These are phyloP conservation scores for Eubasilissa splendida DNA, from an alignment of 2,888 invertebrate species.

Conservation along the genomic window DNA sequence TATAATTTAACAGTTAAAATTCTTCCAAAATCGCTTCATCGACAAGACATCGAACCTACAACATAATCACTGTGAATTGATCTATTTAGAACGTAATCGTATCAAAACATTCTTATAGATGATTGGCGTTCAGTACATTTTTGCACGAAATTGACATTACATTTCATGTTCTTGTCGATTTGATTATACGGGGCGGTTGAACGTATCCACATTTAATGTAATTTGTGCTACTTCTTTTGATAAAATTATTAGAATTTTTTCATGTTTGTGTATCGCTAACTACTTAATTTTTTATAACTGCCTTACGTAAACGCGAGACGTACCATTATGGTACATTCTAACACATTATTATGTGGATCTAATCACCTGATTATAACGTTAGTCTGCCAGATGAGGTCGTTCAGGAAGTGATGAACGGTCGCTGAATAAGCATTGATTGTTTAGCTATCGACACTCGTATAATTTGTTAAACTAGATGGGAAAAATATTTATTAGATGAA, in stretches of 20 bases:
- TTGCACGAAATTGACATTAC: constrained; percentile 20
- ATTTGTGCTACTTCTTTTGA: not conserved
- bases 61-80: not conserved
- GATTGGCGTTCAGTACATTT: not conserved
- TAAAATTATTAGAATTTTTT: not conserved
- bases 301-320: not conserved
- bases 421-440: no score
- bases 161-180: not conserved
- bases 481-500: no score
- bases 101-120: not conserved
- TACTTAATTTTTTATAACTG: not conserved
- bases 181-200: not conserved
- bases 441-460: no score
- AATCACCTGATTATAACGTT: no score
- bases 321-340: no score
- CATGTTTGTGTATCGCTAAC: not conserved
- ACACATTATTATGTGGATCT: no score
- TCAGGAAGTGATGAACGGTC: no score
- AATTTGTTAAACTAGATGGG: no score
- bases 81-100: not conserved
- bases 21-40: not conserved
- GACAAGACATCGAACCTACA: not conserved
- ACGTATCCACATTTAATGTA: not conserved
- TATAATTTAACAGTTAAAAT: not conserved
- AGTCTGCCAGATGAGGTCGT: no score